These are phyloP conservation scores for Scarus forsteni DNA, from an alignment of 2,797 vertebrate species.

Conservation along the genomic window DNA sequence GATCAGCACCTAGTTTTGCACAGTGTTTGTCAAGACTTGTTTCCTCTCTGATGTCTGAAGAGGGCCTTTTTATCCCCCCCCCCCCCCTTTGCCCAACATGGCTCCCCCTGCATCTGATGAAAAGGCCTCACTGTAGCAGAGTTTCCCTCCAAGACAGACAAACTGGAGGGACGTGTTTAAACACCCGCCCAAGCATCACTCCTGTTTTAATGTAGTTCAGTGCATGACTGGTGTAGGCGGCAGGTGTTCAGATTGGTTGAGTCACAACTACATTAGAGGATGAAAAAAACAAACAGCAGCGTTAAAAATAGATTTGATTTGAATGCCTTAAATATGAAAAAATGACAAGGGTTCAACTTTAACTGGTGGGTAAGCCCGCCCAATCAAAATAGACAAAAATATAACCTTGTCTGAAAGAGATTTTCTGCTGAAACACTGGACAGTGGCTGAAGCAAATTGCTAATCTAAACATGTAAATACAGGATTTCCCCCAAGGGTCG, in stretches of 20 bases:
- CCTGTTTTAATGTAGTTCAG: slow-evolving; percentile 27
- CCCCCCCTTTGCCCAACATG: slow-evolving; percentile 39
- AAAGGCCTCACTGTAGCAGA: slow-evolving; percentile 50
- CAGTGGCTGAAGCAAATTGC: slow-evolving; percentile 1
- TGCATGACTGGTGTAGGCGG: slow-evolving; percentile 37
- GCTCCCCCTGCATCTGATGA: slow-evolving; percentile 59
- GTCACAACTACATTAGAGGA: slow-evolving; percentile 27
- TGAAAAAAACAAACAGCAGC: neutral
- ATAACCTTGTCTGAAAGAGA: neutral
- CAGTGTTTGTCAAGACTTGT: slow-evolving; percentile 27
- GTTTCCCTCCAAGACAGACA: slow-evolving; percentile 24
- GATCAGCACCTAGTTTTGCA: slow-evolving; percentile 34
- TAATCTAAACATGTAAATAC: neutral
- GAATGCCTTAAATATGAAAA: slow-evolving; percentile 3
- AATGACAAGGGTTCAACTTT: neutral
- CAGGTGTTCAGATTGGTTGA: slow-evolving; percentile 35
- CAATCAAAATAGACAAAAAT: neutral
- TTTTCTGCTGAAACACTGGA: neutral
- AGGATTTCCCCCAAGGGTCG: slow-evolving; percentile 15
- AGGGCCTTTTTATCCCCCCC: slow-evolving; percentile 27
- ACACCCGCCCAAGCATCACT: slow-evolving; percentile 41
- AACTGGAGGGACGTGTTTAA: slow-evolving; percentile 48
- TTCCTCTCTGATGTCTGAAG: slow-evolving; percentile 62
- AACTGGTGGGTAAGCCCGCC: neutral
- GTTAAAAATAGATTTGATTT: slow-evolving; percentile 2